Evolutionary conservation across 1,140 invertebrate genomes (phyloP).

Genomic region (Battus philenor): DNA sequence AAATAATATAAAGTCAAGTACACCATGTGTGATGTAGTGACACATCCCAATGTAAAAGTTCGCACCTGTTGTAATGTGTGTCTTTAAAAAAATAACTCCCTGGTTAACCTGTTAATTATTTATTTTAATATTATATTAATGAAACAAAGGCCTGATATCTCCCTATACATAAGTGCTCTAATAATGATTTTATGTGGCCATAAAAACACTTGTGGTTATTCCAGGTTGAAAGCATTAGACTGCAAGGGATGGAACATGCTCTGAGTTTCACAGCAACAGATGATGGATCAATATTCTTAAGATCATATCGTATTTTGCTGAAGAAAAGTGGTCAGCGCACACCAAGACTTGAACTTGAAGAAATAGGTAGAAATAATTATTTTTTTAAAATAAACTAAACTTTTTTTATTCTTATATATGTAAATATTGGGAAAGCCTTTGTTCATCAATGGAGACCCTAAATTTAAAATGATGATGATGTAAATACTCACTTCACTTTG

Average conservation of each 20-base stretch:
- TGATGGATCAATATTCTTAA: constrained; percentile 87
- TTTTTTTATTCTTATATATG: background rate
- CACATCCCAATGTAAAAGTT: no score
- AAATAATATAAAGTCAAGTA: no score
- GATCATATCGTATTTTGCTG: constrained; percentile 92
- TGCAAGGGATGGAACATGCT: constrained; percentile 96
- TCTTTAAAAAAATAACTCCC: no score
- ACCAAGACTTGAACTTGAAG: constrained; percentile 93
- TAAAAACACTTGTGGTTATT: no score
- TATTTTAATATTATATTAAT: no score
- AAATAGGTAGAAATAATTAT: constrained; percentile 82
- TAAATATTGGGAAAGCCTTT: constrained; percentile 10
- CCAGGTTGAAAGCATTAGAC: constrained; percentile 83
- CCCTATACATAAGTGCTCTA: no score
- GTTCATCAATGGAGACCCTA: no score
- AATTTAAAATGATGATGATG: background rate
- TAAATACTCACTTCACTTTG: background rate
- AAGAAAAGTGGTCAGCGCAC: constrained; percentile 94
- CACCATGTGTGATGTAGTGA: no score
- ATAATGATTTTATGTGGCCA: no score
- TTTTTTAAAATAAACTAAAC: background rate
- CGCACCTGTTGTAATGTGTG: no score
- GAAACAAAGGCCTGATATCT: no score
- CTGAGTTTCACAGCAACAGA: constrained; percentile 89
- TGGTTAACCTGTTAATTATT: no score